Evolutionary conservation across 2,888 invertebrate species (phyloP), one percentile per base, ranked within the genome.

Genomic region (Gasteruption jaculator): DNA sequence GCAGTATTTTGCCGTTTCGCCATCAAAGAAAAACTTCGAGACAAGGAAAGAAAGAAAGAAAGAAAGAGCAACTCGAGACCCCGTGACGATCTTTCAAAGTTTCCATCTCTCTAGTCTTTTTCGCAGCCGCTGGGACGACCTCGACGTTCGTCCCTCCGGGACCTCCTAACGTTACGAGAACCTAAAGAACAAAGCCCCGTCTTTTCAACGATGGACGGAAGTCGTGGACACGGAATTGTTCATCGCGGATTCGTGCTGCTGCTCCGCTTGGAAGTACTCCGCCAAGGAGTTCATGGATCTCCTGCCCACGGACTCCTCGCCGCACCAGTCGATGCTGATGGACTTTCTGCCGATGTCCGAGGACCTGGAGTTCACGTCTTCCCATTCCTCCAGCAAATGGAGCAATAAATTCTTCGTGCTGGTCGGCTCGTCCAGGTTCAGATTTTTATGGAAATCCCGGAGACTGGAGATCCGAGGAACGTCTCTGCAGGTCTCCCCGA

Each of bases 261-360:
- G 65, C 34, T 65, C 66, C 30, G 76, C 73, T 49, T 85, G 83
- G 68, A 86, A 88, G 73, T 87, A 88, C 41, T 83, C 84, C 53
- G 88, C 86, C 30, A 88, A 75, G 41, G 88, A 87, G 54, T 84
- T 86, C 75, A 89, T 86, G 6, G 88, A 85, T 55, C 78, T 80
- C 60, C 87, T 83, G 24, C 85, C 86, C 36, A 88, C 73, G 46
- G 81, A 80, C 53, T 86, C 84, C 15, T 81, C 79, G 7, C 84
- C 79, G 18, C 82, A 81, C 81, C 83, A 86, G 57, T 87, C 87
- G 36, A 84, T 73, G 19, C 87, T 86, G 52, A 88, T 79, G 12
- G 86, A 86, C 57, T 85, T 83, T 11, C 71, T 57, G 1, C 65
- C 66, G 1, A 54, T 46, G 0, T 79, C 77, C 12, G 75, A 76